A percentile compares a stretch with the other conserved stretches of the same genome.
Evolutionary conservation across 2,888 invertebrate species (phyloP).

Genomic region (Theristus sp.): DNA sequence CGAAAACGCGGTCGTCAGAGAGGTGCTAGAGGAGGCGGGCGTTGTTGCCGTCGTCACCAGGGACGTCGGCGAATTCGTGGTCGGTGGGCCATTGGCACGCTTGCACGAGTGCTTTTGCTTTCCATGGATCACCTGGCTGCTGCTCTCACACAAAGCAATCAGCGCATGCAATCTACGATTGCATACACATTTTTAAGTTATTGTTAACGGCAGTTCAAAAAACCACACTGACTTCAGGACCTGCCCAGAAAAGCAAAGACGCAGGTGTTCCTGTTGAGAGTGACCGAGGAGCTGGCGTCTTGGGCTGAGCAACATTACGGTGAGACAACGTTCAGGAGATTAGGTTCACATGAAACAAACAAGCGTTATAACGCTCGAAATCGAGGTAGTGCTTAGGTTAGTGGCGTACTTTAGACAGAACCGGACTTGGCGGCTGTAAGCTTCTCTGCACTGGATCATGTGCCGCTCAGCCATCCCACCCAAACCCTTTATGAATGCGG

Average conservation of each 20-base stretch:
- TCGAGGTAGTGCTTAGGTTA: no score
- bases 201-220: no score
- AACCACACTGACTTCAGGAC: neutral
- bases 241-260: slow-evolving; percentile 18
- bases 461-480: no score
- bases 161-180: no score
- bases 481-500: no score
- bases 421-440: no score
- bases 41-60: slow-evolving; percentile 71
- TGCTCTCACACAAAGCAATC: no score
- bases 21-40: slow-evolving; percentile 87
- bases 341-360: neutral
- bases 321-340: neutral
- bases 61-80: slow-evolving; percentile 83
- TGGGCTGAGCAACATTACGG: slow-evolving; percentile 13
- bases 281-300: slow-evolving; percentile 15
- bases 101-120: no score
- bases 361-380: no score
- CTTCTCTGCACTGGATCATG: no score
- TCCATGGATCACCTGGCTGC: no score
- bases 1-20: slow-evolving; percentile 70
- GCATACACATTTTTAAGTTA: neutral
- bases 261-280: slow-evolving; percentile 17
- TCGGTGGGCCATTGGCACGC: slow-evolving; percentile 29
- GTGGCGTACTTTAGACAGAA: no score